These are phyloP conservation scores for Aptenodytes forsteri DNA, from an alignment of 2,113 vertebrate species.

Conservation along the genomic window DNA sequence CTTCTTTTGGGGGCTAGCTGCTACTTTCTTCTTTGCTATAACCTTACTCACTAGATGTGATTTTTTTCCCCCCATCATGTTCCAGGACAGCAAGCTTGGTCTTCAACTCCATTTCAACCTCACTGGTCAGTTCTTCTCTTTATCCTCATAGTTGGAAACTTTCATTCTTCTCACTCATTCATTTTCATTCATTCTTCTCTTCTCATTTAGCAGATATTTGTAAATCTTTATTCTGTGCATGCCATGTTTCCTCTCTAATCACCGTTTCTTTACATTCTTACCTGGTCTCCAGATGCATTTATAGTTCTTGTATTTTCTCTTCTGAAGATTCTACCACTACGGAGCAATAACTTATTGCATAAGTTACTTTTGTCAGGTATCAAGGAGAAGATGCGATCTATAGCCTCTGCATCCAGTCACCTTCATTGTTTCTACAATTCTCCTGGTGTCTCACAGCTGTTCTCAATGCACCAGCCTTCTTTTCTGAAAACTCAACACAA, in stretches of 20 bases:
- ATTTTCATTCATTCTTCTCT: slow-evolving; percentile 65
- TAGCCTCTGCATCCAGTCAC: slow-evolving; percentile 68
- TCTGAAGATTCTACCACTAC: slow-evolving; percentile 64
- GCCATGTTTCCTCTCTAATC: slow-evolving; percentile 56
- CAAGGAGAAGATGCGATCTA: slow-evolving; percentile 67
- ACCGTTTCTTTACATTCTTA: slow-evolving; percentile 49
- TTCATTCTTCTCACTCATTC: slow-evolving; percentile 69
- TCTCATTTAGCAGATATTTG: slow-evolving; percentile 60
- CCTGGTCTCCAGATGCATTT: slow-evolving; percentile 63
- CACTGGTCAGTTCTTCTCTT: slow-evolving; percentile 62
- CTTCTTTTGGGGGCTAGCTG: slow-evolving; percentile 16
- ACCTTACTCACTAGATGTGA: neutral
- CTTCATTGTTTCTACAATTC: slow-evolving; percentile 67
- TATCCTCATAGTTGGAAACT: slow-evolving; percentile 52
- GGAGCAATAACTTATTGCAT: slow-evolving; percentile 61
- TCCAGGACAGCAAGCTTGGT: slow-evolving; percentile 30
- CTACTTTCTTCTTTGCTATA: slow-evolving; percentile 18
- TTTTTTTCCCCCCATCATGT: neutral
- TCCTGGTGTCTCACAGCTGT: slow-evolving; percentile 68
- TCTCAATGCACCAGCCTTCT: slow-evolving; percentile 70
- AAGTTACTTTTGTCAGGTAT: slow-evolving; percentile 68
- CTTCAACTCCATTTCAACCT: slow-evolving; percentile 59
- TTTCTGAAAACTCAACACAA: slow-evolving; percentile 72
- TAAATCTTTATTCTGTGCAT: slow-evolving; percentile 53
- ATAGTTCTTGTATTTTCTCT: slow-evolving; percentile 59